These are phyloP conservation scores for Eueremaeus valkanovi DNA, from an alignment of 2,888 invertebrate genomes.

Conservation along the genomic window DNA sequence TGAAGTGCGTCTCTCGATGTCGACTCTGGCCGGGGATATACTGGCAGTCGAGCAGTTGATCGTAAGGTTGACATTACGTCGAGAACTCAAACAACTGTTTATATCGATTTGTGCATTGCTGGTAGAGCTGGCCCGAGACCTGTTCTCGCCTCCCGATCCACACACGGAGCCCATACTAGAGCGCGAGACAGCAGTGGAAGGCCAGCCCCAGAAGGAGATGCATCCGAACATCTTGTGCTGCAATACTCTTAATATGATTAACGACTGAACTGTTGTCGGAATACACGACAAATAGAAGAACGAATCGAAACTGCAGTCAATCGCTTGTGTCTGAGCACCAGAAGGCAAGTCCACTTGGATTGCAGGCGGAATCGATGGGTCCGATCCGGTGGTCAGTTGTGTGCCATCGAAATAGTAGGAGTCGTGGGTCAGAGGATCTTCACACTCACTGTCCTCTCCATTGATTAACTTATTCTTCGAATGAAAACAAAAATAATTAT, in stretches of 20 bases:
- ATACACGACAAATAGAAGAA: constrained; percentile 51
- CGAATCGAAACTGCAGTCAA: not conserved
- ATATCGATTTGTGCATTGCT: constrained; percentile 30
- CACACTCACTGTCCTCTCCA: constrained; percentile 37
- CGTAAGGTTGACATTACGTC: constrained; percentile 52
- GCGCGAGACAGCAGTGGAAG: constrained; percentile 54
- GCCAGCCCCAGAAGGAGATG: constrained; percentile 56
- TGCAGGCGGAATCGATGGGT: constrained; percentile 33
- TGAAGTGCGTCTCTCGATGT: constrained; percentile 35
- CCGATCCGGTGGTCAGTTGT: not conserved
- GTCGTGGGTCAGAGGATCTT: constrained; percentile 34
- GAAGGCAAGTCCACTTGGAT: constrained; percentile 42
- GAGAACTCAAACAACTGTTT: constrained; percentile 51
- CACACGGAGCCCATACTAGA: constrained; percentile 26
- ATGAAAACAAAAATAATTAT: constrained; percentile 3
- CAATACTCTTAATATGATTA: constrained; percentile 58
- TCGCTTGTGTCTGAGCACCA: not conserved
- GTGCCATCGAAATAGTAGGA: constrained; percentile 32
- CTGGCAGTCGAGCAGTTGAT: constrained; percentile 42
- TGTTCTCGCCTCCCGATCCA: constrained; percentile 40
- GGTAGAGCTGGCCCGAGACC: constrained; percentile 43
- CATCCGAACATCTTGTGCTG: constrained; percentile 59
- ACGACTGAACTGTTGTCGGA: constrained; percentile 58
- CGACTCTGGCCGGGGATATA: constrained; percentile 36
- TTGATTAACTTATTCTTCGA: constrained; percentile 39